Base-by-base conservation (phyloP, 2,113 vertebrate genomes). In the Gavia stellata region DNA sequence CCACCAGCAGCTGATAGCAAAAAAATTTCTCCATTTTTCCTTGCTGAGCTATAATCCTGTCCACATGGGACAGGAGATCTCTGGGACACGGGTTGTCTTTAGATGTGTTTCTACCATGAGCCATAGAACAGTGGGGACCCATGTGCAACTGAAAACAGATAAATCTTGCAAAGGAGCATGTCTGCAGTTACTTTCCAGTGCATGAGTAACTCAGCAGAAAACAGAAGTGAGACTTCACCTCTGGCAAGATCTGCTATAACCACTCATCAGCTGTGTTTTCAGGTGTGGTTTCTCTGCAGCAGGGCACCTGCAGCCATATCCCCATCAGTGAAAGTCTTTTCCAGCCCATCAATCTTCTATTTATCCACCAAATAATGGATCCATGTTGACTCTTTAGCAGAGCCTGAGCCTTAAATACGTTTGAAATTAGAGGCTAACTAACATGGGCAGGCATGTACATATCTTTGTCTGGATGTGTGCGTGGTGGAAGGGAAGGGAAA, bases 281-380 rank as follows among this genome's bases (percentile, higher is more conserved):
- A 91, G 88, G 83, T 94, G 80, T 93, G 61, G 28, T 52, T 72
- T 91, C 83, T 83, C 65, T 63, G 70, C 17, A 10, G 91, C 62
- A 59, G 45, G 63, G 40, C 77, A 93, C 80, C 86, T 92, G 81
- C 70, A 89, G 44, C 70, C 58, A 65, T 85, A 91, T 94, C 14
- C 26, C 83, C 88, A 89, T 72, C 83, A 87, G 28, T 52, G 25
- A 68, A 92, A 94, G 62, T 93, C 28, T 84, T 85, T 96, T 94
- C 81, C 77, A 91, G 73, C n/a, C 77, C 89, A 94, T 85, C 90
- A 94, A 6, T 89, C 62, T 96, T 82, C 49, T 90, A 38, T 94
- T 94, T 95, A 87, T 80, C 53, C 49, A 70, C 50, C 45, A 89
- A 62, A 70, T 91, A 56, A 75, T 58, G 49, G 80, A 88, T 82